These are phyloP conservation scores for Campoletis raptor DNA, from an alignment of 2,888 invertebrate species.

Conservation along the genomic window DNA sequence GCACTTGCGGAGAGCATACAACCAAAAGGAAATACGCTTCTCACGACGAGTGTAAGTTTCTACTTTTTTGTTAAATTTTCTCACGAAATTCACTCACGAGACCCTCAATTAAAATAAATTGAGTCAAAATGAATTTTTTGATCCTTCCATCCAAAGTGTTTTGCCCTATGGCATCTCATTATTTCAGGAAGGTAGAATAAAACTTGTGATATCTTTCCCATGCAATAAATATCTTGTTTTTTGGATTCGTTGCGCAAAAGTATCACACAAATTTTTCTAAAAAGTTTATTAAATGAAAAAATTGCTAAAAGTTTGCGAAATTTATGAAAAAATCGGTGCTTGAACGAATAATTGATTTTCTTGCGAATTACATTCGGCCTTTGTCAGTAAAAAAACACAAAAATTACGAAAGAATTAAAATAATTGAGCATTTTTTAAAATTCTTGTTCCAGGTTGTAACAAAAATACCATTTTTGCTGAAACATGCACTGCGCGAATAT, in stretches of 20 bases:
- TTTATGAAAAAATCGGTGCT: too few relatives aligned
- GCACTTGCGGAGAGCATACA: constrained; percentile 98
- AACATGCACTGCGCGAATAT: constrained; percentile 96
- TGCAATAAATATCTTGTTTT: constrained; percentile 67
- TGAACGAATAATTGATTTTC: too few relatives aligned
- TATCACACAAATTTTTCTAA: constrained; percentile 65
- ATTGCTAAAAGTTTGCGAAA: too few relatives aligned
- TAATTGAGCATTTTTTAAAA: constrained; percentile 19
- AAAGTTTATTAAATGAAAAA: background rate
- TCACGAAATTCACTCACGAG: background rate
- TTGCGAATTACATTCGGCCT: background rate
- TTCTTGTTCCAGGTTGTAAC: constrained; percentile 91
- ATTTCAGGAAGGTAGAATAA: constrained; percentile 82
- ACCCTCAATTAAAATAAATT: background rate
- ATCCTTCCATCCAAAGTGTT: constrained; percentile 81
- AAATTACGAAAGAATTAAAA: background rate
- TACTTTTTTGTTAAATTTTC: constrained; percentile 28
- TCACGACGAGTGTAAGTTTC: constrained; percentile 92
- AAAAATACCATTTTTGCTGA: constrained; percentile 96
- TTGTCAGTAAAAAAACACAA: background rate
- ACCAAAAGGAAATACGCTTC: constrained; percentile 98
- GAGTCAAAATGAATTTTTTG: background rate
- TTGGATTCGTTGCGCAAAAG: constrained; percentile 69
- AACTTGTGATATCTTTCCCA: constrained; percentile 70
- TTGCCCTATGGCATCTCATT: constrained; percentile 73